phyloP scores from a whole-genome alignment of 2,888 invertebrate species.

The Oscheius myriophilus region DNA sequence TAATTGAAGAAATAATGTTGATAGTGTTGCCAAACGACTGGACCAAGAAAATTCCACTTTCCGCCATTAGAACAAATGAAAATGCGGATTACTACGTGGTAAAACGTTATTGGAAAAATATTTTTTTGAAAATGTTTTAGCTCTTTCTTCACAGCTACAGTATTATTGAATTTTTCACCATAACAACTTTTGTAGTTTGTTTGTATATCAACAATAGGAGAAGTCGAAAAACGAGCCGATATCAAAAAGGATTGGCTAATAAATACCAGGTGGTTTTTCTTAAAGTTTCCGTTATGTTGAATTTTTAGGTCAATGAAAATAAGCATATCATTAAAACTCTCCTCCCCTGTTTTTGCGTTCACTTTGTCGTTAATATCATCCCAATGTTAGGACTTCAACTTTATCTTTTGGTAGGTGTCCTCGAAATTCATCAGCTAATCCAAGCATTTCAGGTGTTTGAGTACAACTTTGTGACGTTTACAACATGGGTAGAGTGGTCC shows the following conservation, averaged over 20 bases:
- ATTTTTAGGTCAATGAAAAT: slow-evolving; percentile 14
- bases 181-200: background rate
- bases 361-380: slow-evolving; percentile 1
- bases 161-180: background rate
- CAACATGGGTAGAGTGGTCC: no score
- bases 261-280: slow-evolving; percentile 9
- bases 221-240: no score
- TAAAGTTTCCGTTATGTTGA: no score
- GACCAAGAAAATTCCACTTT: background rate
- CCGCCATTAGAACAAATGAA: slow-evolving; percentile 3
- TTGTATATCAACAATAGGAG: background rate
- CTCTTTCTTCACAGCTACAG: slow-evolving; percentile 1
- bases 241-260: background rate
- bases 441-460: no score
- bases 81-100: background rate
- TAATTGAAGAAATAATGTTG: background rate
- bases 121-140: no score
- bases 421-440: no score
- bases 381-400: slow-evolving; percentile 12
- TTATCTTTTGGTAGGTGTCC: slow-evolving; percentile 1
- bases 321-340: slow-evolving; percentile 10
- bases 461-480: no score
- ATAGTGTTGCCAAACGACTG: background rate
- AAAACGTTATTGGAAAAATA: no score
- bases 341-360: slow-evolving; percentile 9